phyloP scores from a whole-genome alignment of 2,888 invertebrate species.

The Drosophila neotestacea region DNA sequence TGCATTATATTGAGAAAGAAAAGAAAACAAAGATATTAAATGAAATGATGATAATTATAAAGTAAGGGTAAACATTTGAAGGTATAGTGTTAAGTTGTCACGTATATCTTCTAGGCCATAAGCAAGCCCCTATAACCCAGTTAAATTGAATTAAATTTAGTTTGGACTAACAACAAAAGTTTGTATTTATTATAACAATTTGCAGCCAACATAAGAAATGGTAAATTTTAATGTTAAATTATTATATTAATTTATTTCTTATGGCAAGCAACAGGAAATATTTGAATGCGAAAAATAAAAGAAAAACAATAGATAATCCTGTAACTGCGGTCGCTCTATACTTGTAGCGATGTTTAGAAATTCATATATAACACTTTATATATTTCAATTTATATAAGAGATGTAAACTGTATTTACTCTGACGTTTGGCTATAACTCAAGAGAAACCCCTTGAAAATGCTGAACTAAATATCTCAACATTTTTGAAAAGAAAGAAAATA shows the following conservation, averaged over 20 bases:
- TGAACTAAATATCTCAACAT: slow-evolving; percentile 61
- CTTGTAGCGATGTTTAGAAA: slow-evolving; percentile 69
- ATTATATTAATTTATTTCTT: slow-evolving; percentile 42
- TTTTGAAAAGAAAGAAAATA: slow-evolving; percentile 61
- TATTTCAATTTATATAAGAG: slow-evolving; percentile 60
- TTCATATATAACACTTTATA: slow-evolving; percentile 60
- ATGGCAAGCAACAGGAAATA: slow-evolving; percentile 34
- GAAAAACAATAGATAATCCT: background rate
- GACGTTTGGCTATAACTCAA: slow-evolving; percentile 47
- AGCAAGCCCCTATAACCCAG: slow-evolving; percentile 57
- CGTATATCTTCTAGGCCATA: slow-evolving; percentile 72
- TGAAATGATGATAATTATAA: slow-evolving; percentile 33
- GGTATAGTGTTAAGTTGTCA: slow-evolving; percentile 67
- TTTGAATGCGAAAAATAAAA: slow-evolving; percentile 26
- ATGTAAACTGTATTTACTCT: slow-evolving; percentile 73
- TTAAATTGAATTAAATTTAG: slow-evolving; percentile 59
- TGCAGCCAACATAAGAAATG: slow-evolving; percentile 59
- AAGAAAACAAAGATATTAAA: slow-evolving; percentile 22
- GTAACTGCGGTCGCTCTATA: slow-evolving; percentile 70
- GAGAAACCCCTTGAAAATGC: slow-evolving; percentile 49
- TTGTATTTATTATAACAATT: slow-evolving; percentile 44
- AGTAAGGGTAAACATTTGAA: slow-evolving; percentile 34
- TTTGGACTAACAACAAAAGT: slow-evolving; percentile 39
- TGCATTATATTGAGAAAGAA: slow-evolving; percentile 71
- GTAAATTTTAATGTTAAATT: slow-evolving; percentile 30